phyloP scores from a whole-genome alignment of 1,140 invertebrate species.

The Sycobia sp. region DNA sequence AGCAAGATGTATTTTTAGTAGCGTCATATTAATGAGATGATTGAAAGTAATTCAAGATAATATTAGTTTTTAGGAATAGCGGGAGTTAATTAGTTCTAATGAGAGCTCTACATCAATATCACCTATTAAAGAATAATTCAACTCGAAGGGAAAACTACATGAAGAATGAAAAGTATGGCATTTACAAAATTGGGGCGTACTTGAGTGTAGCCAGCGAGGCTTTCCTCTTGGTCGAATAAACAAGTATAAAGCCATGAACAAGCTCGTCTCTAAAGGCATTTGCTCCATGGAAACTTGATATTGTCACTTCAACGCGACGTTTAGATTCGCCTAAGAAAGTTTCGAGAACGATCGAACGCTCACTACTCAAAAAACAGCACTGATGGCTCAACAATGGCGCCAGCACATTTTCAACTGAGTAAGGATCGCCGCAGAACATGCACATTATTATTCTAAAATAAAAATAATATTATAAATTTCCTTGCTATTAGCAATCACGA shows the following conservation, averaged over 20 bases:
- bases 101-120: not conserved
- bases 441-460: conserved; percentile 87
- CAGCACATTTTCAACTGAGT: conserved; percentile 86
- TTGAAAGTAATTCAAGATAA: no score
- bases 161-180: conserved; percentile 22
- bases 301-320: conserved; percentile 87
- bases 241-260: conserved; percentile 94
- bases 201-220: conserved; percentile 91
- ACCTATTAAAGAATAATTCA: conserved; percentile 24
- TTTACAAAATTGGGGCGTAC: conserved; percentile 62
- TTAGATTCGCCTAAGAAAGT: conserved; percentile 89
- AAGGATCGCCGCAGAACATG: conserved; percentile 96
- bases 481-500: no score
- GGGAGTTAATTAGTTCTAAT: no score
- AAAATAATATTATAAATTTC: not conserved
- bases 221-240: conserved; percentile 94
- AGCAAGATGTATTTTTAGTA: no score
- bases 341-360: conserved; percentile 87
- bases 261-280: conserved; percentile 90
- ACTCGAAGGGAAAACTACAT: not conserved
- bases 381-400: conserved; percentile 87
- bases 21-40: no score
- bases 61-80: no score
- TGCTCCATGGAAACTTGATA: conserved; percentile 94
- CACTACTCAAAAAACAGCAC: conserved; percentile 83